A percentile compares a stretch with the other conserved stretches of the same genome.
Evolutionary conservation across 1,140 invertebrate genomes (phyloP).

Genomic region (Homalodisca vitripennis): DNA sequence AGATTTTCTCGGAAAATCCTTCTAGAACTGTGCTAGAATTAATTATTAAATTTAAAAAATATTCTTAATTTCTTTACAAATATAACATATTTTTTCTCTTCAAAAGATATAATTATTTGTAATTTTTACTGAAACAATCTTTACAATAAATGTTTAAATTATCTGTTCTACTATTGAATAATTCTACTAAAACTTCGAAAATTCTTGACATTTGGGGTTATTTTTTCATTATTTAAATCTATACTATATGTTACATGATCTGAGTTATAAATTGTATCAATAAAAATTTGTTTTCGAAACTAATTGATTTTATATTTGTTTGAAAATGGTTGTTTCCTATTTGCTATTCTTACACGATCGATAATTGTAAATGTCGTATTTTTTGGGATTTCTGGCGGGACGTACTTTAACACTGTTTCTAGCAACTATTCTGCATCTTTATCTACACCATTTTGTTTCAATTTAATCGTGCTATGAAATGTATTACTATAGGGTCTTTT

Average conservation of each 20-base stretch:
- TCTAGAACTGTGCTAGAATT: no score
- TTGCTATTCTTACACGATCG: background rate
- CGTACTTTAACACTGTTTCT: background rate
- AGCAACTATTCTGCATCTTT: background rate
- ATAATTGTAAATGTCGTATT: background rate
- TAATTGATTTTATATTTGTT: background rate
- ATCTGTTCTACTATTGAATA: background rate
- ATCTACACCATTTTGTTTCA: background rate
- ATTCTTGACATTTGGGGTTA: background rate
- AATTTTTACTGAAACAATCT: background rate
- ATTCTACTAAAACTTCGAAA: background rate
- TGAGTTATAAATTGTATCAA: background rate
- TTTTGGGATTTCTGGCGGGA: background rate
- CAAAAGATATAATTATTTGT: background rate
- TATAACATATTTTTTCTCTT: no score
- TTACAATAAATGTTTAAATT: background rate
- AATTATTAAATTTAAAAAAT: no score
- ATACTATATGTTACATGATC: background rate
- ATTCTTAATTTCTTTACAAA: no score
- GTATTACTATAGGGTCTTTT: background rate
- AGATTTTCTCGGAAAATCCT: no score
- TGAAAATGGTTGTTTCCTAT: no score
- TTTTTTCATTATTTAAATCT: background rate
- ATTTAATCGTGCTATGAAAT: no score
- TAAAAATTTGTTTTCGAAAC: background rate